These are phyloP conservation scores for Luidia sarsii DNA, from an alignment of 53 echinoderm and acorn worm species.

Conservation along the genomic window DNA sequence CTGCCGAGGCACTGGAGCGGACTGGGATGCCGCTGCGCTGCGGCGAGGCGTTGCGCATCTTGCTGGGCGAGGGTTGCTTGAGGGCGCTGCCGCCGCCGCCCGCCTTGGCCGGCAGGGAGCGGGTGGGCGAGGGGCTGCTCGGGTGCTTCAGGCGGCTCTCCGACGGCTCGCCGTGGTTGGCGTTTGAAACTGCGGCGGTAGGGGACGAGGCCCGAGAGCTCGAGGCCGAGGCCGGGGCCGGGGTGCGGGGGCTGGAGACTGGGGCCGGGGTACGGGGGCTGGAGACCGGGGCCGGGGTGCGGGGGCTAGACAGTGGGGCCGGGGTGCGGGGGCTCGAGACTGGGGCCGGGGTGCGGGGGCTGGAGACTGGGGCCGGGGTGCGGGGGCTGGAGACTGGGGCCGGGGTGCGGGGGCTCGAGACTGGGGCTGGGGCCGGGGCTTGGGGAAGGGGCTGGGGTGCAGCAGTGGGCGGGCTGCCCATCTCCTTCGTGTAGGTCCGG, in stretches of 20 bases:
- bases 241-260: slow-evolving; percentile 28
- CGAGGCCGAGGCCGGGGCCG: slow-evolving; percentile 35
- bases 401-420: no score
- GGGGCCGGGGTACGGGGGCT: slow-evolving; percentile 30
- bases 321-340: no score
- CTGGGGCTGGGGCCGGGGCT: slow-evolving; percentile 27
- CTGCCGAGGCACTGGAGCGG: slow-evolving; percentile 64
- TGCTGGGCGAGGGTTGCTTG: slow-evolving; percentile 87
- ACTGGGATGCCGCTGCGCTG: slow-evolving; percentile 96
- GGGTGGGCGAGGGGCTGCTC: slow-evolving; percentile 58
- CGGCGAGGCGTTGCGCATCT: slow-evolving; percentile 78
- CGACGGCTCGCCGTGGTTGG: slow-evolving; percentile 39
- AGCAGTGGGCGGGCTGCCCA: slow-evolving; percentile 50
- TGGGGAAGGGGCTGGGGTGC: slow-evolving; percentile 52
- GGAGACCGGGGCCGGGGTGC: no score
- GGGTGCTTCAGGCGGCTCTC: slow-evolving; percentile 68
- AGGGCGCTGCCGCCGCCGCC: slow-evolving; percentile 57
- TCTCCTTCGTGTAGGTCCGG: slow-evolving; percentile 65
- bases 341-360: slow-evolving; percentile 28
- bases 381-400: no score
- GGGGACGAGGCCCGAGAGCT: slow-evolving; percentile 29
- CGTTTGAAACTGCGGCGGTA: no score
- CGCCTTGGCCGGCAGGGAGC: slow-evolving; percentile 16
- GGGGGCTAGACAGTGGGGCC: no score
- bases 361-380: no score